Conservation (phyloP, 2,113 vertebrate genomes). For the Pantherophis guttatus region DNA sequence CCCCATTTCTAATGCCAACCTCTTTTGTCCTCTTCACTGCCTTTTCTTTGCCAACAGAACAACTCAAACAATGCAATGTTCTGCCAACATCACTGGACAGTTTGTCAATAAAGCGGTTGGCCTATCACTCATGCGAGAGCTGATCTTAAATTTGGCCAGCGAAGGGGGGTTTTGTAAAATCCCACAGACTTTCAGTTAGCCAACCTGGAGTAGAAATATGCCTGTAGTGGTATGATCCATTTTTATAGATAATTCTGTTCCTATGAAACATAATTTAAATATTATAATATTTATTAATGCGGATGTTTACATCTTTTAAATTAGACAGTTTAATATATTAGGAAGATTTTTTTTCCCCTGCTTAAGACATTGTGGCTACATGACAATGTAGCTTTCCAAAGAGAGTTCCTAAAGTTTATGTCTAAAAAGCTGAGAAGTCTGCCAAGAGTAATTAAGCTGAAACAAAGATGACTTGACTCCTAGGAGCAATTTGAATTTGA, state of each 20-base stretch:
- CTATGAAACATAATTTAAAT: background rate
- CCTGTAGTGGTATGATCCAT: background rate
- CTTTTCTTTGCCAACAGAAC: background rate
- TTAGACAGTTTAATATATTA: background rate
- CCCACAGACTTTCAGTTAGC: background rate
- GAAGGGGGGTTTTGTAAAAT: background rate
- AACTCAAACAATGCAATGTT: background rate
- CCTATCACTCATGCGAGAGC: background rate
- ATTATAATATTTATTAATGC: background rate
- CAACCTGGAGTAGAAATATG: background rate
- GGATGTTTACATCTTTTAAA: background rate
- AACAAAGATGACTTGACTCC: background rate
- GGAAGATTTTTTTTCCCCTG: background rate
- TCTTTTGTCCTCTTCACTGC: background rate
- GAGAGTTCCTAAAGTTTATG: background rate
- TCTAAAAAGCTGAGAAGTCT: background rate
- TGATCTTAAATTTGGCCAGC: background rate
- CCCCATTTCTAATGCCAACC: too few species aligned
- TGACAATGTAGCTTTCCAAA: background rate
- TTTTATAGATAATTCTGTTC: background rate
- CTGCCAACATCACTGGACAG: background rate
- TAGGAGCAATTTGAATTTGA: background rate
- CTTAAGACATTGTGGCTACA: background rate
- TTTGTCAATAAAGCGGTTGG: background rate
- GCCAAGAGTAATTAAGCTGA: constrained; percentile 4